Evolutionary conservation across 2,888 invertebrate genomes (phyloP).

Genomic region (Thysanoteuthis rhombus): DNA sequence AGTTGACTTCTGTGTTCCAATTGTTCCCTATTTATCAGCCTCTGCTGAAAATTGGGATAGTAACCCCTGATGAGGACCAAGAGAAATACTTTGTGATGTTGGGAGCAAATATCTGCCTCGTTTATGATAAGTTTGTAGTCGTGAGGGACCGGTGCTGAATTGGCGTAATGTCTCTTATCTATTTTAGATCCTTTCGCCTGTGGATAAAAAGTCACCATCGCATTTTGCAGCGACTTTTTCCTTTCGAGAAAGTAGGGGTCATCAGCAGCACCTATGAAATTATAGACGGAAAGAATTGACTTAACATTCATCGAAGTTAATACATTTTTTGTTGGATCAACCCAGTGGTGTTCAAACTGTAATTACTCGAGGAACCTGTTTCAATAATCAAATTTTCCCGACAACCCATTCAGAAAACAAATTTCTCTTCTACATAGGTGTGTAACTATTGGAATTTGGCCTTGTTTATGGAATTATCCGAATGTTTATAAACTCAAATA

Average conservation of each 20-base stretch:
- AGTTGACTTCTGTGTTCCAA: neutral
- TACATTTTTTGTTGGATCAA: too few species aligned
- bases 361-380: too few species aligned
- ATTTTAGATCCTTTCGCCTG: neutral
- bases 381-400: too few species aligned
- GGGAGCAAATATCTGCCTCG: slow-evolving; percentile 34
- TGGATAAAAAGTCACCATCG: neutral
- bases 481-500: too few species aligned
- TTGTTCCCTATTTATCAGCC: neutral
- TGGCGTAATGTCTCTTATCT: neutral
- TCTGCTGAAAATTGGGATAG: slow-evolving; percentile 38
- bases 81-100: slow-evolving; percentile 36
- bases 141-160: neutral
- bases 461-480: too few species aligned
- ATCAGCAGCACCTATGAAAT: too few species aligned
- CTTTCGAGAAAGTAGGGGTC: neutral
- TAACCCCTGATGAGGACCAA: slow-evolving; percentile 38
- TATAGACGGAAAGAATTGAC: too few species aligned
- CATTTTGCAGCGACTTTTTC: neutral
- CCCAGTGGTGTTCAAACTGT: too few species aligned
- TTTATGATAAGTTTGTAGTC: slow-evolving; percentile 33
- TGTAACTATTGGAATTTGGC: too few species aligned
- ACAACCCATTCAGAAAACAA: too few species aligned
- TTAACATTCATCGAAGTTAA: too few species aligned
- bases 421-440: too few species aligned